phyloP scores from a whole-genome alignment of 2,113 vertebrate genomes.

The Petroica traversi region DNA sequence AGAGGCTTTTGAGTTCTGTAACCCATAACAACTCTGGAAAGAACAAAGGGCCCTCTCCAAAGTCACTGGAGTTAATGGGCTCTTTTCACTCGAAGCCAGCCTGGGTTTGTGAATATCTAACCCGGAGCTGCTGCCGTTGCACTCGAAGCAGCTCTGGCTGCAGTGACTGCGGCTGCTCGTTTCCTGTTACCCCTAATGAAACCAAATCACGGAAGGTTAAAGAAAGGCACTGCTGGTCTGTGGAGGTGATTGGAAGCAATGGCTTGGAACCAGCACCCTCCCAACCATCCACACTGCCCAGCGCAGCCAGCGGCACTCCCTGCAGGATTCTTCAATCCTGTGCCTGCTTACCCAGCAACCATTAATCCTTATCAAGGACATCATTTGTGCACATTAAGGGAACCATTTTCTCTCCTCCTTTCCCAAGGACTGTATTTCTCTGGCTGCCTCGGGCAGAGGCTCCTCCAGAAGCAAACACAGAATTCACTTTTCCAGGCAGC shows the following conservation, averaged over 20 bases:
- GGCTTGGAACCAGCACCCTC: not conserved
- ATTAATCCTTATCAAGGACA: not conserved
- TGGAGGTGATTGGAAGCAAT: slow-evolving; percentile 12
- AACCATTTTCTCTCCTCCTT: not conserved
- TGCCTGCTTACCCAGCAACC: not conserved
- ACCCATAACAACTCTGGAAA: slow-evolving; percentile 44
- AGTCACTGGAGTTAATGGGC: slow-evolving; percentile 53
- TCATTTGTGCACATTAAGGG: not conserved
- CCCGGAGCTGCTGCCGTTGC: not conserved
- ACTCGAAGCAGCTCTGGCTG: not conserved
- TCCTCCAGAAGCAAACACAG: not conserved
- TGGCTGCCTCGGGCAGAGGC: not conserved
- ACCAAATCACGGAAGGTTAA: not conserved
- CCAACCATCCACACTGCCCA: not conserved
- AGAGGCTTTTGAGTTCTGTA: slow-evolving; percentile 48
- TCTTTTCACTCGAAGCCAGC: slow-evolving; percentile 13
- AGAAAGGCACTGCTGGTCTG: slow-evolving; percentile 2
- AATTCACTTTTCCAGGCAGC: not conserved
- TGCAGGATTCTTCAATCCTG: not conserved
- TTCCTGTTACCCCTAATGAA: not conserved
- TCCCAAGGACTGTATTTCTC: not conserved
- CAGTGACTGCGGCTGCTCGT: not conserved
- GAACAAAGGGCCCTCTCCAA: slow-evolving; percentile 55
- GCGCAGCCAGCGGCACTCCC: not conserved
- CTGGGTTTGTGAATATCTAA: not conserved